phyloP scores from a whole-genome alignment of 1,140 invertebrate species.

The Nixonia krombeini region DNA sequence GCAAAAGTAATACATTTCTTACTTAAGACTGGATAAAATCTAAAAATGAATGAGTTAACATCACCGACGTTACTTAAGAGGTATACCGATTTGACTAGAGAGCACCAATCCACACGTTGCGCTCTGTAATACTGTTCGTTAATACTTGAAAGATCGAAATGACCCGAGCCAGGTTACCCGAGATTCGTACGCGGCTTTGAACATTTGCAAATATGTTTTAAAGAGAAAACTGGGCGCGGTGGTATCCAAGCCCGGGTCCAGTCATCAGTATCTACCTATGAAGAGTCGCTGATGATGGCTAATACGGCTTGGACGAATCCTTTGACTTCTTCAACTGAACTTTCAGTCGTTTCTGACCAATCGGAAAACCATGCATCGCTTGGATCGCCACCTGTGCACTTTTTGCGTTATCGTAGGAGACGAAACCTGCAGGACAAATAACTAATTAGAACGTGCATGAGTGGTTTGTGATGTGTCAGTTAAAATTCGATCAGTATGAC shows the following conservation, averaged over 20 bases:
- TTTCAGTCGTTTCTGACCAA: constrained; percentile 97
- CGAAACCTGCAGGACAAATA: constrained; percentile 80
- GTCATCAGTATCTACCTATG: constrained; percentile 68
- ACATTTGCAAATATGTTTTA: too few relatives aligned
- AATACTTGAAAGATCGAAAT: constrained; percentile 25
- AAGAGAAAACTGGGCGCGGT: too few relatives aligned
- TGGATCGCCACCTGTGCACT: constrained; percentile 96
- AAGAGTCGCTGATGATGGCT: constrained; percentile 68
- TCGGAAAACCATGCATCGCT: constrained; percentile 98
- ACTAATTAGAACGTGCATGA: too few relatives aligned
- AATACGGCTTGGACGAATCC: constrained; percentile 89
- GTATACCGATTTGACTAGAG: constrained; percentile 26
- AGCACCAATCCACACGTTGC: constrained; percentile 12
- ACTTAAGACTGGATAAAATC: too few relatives aligned
- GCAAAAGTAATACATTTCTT: too few relatives aligned
- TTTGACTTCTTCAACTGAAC: constrained; percentile 97
- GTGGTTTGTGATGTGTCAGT: too few relatives aligned
- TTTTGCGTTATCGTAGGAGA: constrained; percentile 94
- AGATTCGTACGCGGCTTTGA: too few relatives aligned
- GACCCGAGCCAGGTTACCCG: constrained; percentile 30
- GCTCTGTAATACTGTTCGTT: constrained; percentile 29
- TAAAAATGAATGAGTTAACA: too few relatives aligned
- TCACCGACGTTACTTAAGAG: background rate
- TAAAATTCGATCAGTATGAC: too few relatives aligned
- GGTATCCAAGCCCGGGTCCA: constrained; percentile 49